phyloP scores from a whole-genome alignment of 2,113 vertebrate species.

The Halcyon senegalensis region DNA sequence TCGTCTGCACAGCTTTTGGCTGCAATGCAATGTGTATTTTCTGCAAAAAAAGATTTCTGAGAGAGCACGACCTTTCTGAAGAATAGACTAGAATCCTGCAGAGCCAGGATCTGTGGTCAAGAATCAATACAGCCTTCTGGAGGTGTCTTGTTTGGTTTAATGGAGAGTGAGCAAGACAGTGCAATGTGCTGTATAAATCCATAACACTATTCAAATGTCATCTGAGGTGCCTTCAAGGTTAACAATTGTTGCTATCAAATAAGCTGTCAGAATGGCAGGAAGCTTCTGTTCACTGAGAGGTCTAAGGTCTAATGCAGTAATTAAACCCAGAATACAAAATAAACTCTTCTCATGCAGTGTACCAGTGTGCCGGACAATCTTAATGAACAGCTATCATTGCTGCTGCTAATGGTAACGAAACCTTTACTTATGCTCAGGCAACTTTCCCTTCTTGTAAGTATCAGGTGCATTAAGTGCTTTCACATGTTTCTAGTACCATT shows the following conservation, averaged over 20 bases:
- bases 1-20: not conserved
- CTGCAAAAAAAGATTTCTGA: constrained; percentile 25
- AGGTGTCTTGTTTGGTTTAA: constrained; percentile 54
- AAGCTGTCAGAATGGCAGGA: constrained; percentile 59
- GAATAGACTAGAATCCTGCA: constrained; percentile 54
- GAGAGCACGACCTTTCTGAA: constrained; percentile 42
- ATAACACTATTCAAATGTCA: constrained; percentile 58
- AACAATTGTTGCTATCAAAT: constrained; percentile 50
- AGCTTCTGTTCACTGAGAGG: constrained; percentile 36
- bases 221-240: constrained; percentile 46
- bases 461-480: not conserved
- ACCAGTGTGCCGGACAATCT: not conserved
- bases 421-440: not conserved
- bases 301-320: constrained; percentile 57
- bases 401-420: not conserved
- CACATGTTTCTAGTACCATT: not conserved
- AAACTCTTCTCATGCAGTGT: constrained; percentile 21
- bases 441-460: not conserved
- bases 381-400: constrained; percentile 5
- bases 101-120: constrained; percentile 50
- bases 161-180: constrained; percentile 24
- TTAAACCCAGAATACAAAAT: constrained; percentile 59
- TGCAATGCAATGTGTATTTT: constrained; percentile 29
- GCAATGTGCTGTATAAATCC: not conserved
- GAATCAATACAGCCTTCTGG: constrained; percentile 63